Evolutionary conservation across 2,113 vertebrate genomes (phyloP).

Genomic region (Varanus salvator): DNA sequence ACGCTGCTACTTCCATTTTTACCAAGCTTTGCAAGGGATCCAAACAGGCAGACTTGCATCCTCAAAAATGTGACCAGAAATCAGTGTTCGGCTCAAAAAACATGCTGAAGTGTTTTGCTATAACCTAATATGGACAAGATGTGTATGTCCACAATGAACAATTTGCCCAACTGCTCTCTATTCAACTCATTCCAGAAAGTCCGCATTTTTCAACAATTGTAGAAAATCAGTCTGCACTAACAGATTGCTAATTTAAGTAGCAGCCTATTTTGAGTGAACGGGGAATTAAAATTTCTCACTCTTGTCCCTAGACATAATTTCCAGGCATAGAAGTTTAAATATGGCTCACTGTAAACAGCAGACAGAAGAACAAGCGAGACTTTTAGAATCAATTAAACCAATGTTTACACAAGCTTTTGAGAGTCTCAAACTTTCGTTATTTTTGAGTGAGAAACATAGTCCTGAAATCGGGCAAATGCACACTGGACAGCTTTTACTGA

Average conservation of each 20-base stretch:
- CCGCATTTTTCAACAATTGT: constrained; percentile 21
- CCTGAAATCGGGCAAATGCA: neutral
- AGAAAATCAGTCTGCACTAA: constrained; percentile 10
- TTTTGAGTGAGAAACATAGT: neutral
- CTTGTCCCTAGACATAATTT: constrained; percentile 48
- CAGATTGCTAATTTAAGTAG: constrained; percentile 38
- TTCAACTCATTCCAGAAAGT: constrained; percentile 29
- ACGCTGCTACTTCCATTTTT: neutral
- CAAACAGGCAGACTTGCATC: neutral
- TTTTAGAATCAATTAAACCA: constrained; percentile 15
- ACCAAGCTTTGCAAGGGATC: neutral
- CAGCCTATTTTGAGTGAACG: constrained; percentile 36
- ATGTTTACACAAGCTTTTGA: neutral
- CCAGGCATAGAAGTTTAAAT: constrained; percentile 15
- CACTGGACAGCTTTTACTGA: neutral
- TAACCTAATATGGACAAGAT: neutral
- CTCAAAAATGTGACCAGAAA: neutral
- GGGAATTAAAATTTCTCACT: constrained; percentile 44
- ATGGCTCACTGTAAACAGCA: neutral
- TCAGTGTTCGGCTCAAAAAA: neutral
- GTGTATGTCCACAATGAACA: neutral
- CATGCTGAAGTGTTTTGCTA: neutral
- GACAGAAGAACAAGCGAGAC: neutral
- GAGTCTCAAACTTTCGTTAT: neutral
- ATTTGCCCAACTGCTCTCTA: constrained; percentile 12